Evolutionary conservation across 1,140 invertebrate genomes (phyloP), one percentile per base, ranked within the genome.

Genomic region (Eubasilissa regina): DNA sequence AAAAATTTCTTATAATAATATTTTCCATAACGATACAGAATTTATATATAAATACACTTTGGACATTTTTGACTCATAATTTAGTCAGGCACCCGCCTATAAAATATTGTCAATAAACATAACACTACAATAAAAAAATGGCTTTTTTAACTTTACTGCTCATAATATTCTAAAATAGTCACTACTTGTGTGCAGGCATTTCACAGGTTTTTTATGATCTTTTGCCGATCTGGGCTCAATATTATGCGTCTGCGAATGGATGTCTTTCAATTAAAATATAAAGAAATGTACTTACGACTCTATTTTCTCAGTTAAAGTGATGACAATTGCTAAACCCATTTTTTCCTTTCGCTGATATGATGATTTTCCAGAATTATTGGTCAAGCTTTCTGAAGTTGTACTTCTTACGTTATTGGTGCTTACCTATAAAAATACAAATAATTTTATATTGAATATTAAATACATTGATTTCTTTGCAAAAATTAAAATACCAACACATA

Each of bases 261-360:
- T 6, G 15, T 12, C 21, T 60, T 19, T 60, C 15, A 66, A 43
- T 43, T 4, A 66, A n/a, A 66, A 60, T 60, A 60, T 60, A 70
- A 47, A 70, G 44, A 35, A n/a, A 64, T 45, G 4, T 51, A 87
- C 89, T 88, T 84, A 91, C 90, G 86, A 87, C 84, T 91, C 88
- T 79, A 86, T 84, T 72, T 85, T 84, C 60, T 87, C 84, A 35
- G 87, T 85, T 43, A 91, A 86, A 44, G 87, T 87, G 77, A 91
- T 88, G 58, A 91, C 86, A 60, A 91, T 85, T 7, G 91, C 91
- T 11, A 93, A 83, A 0, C 92, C 92, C 35, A 93, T 85, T 84
- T 92, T 92, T 55, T 87, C 88, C 11, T 89, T 86, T 58, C 85
- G 84, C 3, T 81, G 75, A 10, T 84, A 73, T 56, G 84, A 75